Conservation (phyloP, 2,113 vertebrate genomes). For the Anarrhichthys ocellatus region DNA sequence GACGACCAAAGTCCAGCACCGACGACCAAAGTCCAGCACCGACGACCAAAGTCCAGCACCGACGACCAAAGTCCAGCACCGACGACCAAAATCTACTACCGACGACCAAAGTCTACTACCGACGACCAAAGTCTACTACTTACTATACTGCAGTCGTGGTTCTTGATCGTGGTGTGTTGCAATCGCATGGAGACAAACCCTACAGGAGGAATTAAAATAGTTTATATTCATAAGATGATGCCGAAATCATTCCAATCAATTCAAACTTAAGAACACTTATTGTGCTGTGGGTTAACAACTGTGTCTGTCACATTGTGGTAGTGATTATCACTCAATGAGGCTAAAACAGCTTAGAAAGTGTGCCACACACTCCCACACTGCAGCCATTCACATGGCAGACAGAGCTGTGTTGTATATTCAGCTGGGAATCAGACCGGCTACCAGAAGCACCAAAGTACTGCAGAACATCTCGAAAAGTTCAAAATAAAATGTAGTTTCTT, state of each 20-base stretch:
- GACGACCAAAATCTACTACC: too few species aligned
- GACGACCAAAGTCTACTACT: too few species aligned
- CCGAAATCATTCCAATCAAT: neutral
- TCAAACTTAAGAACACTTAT: too few species aligned
- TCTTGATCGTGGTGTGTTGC: neutral
- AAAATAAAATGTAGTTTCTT: constrained; percentile 2
- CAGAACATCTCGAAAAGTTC: neutral
- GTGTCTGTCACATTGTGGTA: neutral
- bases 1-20: too few species aligned
- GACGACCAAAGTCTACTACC: too few species aligned
- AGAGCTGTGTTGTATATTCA: constrained; percentile 1
- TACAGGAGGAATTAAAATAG: neutral
- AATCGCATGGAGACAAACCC: neutral
- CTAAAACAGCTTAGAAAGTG: constrained; percentile 35
- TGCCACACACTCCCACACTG: constrained; percentile 23
- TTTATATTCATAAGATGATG: neutral
- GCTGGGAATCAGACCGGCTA: constrained; percentile 12
- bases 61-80: too few species aligned
- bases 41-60: too few species aligned
- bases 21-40: too few species aligned
- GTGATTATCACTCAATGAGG: constrained; percentile 26
- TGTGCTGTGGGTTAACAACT: too few species aligned
- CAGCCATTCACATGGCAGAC: constrained; percentile 26
- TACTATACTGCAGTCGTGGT: neutral
- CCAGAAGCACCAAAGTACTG: neutral